A percentile compares a stretch with the other conserved stretches of the same genome.
Conservation (phyloP, 2,888 invertebrate species). For the Chromoteleia sp. region DNA sequence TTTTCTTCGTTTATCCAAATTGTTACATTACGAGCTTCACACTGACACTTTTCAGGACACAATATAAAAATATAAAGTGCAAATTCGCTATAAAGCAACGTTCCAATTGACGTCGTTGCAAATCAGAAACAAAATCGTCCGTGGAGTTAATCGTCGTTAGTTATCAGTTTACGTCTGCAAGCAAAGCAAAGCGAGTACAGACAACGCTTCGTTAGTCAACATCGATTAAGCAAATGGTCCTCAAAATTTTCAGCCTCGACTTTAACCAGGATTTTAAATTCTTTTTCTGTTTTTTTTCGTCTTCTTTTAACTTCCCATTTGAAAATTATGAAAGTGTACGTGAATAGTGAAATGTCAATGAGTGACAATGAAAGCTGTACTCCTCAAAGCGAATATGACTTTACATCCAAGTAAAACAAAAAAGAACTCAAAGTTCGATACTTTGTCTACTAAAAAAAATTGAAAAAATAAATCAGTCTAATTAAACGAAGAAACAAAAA, state of each 20-base stretch:
- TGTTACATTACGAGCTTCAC: slow-evolving; percentile 6
- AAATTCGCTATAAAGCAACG: slow-evolving; percentile 33
- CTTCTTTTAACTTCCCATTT: background rate
- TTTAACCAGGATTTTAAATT: background rate
- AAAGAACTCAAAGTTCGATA: background rate
- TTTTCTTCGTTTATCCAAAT: too few species aligned
- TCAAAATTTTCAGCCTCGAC: background rate
- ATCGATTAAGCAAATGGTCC: slow-evolving; percentile 64
- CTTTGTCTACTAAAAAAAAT: background rate
- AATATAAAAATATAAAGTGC: slow-evolving; percentile 26
- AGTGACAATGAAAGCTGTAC: slow-evolving; percentile 58
- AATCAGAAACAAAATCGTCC: slow-evolving; percentile 12
- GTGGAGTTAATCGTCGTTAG: slow-evolving; percentile 14
- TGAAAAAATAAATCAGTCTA: slow-evolving; percentile 4
- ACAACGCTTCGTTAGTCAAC: slow-evolving; percentile 37
- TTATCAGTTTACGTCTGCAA: slow-evolving; percentile 31
- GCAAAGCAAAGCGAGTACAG: slow-evolving; percentile 59
- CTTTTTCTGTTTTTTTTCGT: background rate
- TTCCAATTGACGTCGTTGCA: slow-evolving; percentile 10
- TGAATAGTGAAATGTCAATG: slow-evolving; percentile 48
- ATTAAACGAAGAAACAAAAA: background rate
- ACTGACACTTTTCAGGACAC: slow-evolving; percentile 26
- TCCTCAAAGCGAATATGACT: slow-evolving; percentile 35
- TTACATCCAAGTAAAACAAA: slow-evolving; percentile 22
- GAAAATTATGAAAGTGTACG: slow-evolving; percentile 8